These are phyloP conservation scores for Anoplopoma fimbria DNA, from an alignment of 2,113 vertebrate genomes.

Conservation along the genomic window DNA sequence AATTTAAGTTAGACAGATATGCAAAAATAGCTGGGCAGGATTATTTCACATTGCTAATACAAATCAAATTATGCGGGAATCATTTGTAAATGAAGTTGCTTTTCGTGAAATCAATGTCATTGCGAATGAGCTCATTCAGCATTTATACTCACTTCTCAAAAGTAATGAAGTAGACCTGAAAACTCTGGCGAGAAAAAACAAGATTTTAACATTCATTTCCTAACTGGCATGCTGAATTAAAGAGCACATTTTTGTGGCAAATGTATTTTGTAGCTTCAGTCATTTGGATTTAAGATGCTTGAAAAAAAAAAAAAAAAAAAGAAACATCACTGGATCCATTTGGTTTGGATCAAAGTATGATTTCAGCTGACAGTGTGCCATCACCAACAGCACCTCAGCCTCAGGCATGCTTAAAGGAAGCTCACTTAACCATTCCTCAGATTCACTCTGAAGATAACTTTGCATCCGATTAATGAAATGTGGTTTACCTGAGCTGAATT, in stretches of 20 bases:
- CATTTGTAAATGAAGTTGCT: neutral
- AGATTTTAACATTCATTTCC: neutral
- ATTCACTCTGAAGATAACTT: slow-evolving; percentile 29
- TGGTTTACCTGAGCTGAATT: slow-evolving; percentile 18
- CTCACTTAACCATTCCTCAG: neutral
- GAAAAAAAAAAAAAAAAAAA: slow-evolving; percentile 29
- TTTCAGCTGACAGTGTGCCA: slow-evolving; percentile 36
- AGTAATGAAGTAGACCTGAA: neutral
- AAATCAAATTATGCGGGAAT: neutral
- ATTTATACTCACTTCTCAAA: neutral
- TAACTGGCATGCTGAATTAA: neutral
- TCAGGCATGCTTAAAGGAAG: slow-evolving; percentile 35
- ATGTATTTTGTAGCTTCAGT: slow-evolving; percentile 14
- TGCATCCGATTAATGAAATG: slow-evolving; percentile 21
- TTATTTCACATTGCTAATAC: neutral
- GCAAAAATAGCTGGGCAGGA: neutral
- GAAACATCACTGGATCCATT: slow-evolving; percentile 21
- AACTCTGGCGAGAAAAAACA: neutral
- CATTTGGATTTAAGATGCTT: slow-evolving; percentile 25
- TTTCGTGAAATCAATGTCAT: neutral
- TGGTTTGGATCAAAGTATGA: slow-evolving; percentile 38
- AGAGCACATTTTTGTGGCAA: slow-evolving; percentile 7
- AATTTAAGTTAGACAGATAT: neutral
- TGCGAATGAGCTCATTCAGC: slow-evolving; percentile 5
- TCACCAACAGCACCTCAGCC: slow-evolving; percentile 35